Evolutionary conservation across 1,140 invertebrate species (phyloP).

Genomic region (Formica selysi): DNA sequence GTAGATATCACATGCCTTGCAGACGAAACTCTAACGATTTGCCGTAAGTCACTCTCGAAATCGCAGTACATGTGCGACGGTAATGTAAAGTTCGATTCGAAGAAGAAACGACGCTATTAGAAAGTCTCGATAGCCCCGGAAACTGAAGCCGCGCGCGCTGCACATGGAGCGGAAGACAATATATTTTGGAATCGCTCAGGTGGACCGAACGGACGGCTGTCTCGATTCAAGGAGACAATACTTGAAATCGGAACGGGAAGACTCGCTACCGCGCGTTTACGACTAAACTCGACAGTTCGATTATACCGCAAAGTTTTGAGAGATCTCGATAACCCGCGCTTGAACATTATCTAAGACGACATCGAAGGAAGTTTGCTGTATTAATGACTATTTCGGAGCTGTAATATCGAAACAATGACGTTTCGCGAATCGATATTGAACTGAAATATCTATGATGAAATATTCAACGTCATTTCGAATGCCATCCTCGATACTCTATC

Average conservation of each 20-base stretch:
- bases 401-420: background rate
- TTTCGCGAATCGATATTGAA: background rate
- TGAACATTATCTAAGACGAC: constrained; percentile 31
- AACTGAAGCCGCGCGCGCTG: constrained; percentile 12
- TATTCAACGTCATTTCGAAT: background rate
- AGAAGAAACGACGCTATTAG: constrained; percentile 54
- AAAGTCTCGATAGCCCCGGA: constrained; percentile 47
- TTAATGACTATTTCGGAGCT: background rate
- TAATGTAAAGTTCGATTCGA: constrained; percentile 51
- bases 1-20: background rate
- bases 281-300: constrained; percentile 35
- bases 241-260: constrained; percentile 23
- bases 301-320: constrained; percentile 36
- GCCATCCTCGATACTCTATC: background rate
- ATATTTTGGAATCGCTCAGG: constrained; percentile 46
- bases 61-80: background rate
- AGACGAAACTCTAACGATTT: background rate
- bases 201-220: constrained; percentile 49
- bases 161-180: constrained; percentile 38
- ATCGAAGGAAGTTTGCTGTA: background rate
- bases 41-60: constrained; percentile 16
- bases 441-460: background rate
- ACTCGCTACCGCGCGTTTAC: constrained; percentile 25
- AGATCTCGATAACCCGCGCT: constrained; percentile 1
- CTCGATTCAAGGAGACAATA: constrained; percentile 50